Evolutionary conservation across 1,140 invertebrate species (phyloP), one percentile per base, ranked within the genome.

Genomic region (Trigoniulus corallinus): DNA sequence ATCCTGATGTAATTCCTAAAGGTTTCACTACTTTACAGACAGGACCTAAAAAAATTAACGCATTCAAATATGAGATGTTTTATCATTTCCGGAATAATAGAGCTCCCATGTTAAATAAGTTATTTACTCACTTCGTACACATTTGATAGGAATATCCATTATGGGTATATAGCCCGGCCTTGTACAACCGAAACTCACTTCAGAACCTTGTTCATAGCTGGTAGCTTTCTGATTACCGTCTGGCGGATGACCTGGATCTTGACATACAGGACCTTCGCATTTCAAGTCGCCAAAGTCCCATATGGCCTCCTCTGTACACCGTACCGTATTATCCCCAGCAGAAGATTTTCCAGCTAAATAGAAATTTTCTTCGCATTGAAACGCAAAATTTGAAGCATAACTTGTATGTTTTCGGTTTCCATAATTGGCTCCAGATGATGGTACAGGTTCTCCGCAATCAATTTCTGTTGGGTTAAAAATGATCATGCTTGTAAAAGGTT

Each of bases 281-380:
- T 88, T 74, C 18, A 98, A 70, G 66, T 95, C 88, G 10, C 92
- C 92, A 67, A 96, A 94, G 68, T 97, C 93, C 93, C 93, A 97
- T 47, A 88, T 81, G 4, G 86, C 88, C 63, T 91, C 89, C 1
- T 79, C 79, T 69, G 85, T 82, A 67, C 92, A 97, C 29, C 82
- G 77, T 0, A 96, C 88, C 20, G 91, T 81, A 61, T 92, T 91
- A 59, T 96, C 89, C 57, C 88, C 83, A 57, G 80, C 81, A 29
- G 78, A 83, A 0, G 86, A 91, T 71, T 93, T 87, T 2, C 92
- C 91, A 24, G 88, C 88, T 22, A 95, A 66, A 61, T 87, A 89
- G 63, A 95, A 95, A 0, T 91, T 94, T 60, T 93, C 86, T 70
- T 95, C 88, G 64, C 93, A 97, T 29, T 87, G 87, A 63, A 98